A percentile compares a stretch with the other conserved stretches of the same genome.
Evolutionary conservation across 2,113 vertebrate genomes (phyloP).

Genomic region (Plecotus auritus): DNA sequence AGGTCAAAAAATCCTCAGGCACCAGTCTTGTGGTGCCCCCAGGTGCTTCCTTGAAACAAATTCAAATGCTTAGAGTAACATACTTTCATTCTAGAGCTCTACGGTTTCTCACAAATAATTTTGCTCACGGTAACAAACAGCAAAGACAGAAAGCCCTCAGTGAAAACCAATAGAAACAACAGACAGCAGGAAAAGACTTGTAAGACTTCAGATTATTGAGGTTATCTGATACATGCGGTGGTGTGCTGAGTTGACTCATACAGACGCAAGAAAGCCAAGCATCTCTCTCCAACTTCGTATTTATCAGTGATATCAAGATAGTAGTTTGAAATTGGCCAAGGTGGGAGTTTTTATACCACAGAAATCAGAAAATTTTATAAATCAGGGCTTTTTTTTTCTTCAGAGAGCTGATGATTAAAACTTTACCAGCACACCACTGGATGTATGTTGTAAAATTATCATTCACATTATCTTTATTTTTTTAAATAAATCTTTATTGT

Average conservation of each 20-base stretch:
- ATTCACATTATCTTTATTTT: no score
- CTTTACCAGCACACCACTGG: background rate
- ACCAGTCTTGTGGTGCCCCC: background rate
- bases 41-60: background rate
- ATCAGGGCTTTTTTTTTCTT: background rate
- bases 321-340: no score
- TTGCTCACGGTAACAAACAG: background rate
- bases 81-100: background rate
- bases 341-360: background rate
- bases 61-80: background rate
- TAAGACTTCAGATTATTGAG: background rate
- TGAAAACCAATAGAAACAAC: background rate
- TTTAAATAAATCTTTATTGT: no score
- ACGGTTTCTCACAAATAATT: background rate
- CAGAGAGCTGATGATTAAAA: background rate
- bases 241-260: background rate
- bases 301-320: background rate
- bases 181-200: background rate
- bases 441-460: background rate
- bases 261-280: background rate
- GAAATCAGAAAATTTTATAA: background rate
- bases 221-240: background rate
- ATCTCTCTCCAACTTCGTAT: background rate
- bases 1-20: background rate
- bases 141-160: background rate